A percentile compares a stretch with the other conserved stretches of the same genome.
Evolutionary conservation across 2,113 vertebrate species (phyloP).

Genomic region (Myotis davidii): DNA sequence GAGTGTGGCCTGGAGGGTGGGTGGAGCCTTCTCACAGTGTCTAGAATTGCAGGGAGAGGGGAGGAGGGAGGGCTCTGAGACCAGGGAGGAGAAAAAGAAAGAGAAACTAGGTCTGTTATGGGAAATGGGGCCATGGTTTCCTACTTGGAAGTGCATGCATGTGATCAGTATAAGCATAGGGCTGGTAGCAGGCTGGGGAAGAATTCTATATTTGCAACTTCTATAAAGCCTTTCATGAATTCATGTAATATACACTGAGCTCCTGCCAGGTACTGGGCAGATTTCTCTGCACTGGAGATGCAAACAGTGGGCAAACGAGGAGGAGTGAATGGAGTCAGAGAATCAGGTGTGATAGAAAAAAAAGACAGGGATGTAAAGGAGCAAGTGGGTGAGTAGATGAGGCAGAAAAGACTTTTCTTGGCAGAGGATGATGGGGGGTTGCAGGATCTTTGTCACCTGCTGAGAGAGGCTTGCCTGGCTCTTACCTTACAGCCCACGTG

Average conservation of each 20-base stretch:
- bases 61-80: not conserved
- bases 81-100: slow-evolving; percentile 10
- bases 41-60: not conserved
- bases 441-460: not conserved
- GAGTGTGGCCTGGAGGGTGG: not conserved
- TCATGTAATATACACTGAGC: not conserved
- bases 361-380: not conserved
- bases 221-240: not conserved
- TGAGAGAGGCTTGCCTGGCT: not conserved
- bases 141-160: not conserved
- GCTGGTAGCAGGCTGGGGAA: not conserved
- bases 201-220: not conserved
- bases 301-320: not conserved
- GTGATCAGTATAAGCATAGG: not conserved
- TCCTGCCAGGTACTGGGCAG: not conserved
- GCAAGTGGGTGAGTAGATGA: not conserved
- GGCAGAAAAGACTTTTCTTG: not conserved
- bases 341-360: not conserved
- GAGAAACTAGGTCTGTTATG: slow-evolving; percentile 52
- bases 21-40: not conserved
- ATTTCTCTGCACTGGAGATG: not conserved
- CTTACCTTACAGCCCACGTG: not conserved
- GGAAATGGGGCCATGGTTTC: slow-evolving; percentile 18
- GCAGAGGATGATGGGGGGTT: not conserved
- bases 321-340: not conserved